Evolutionary conservation across 2,113 vertebrate species (phyloP), one percentile per base, ranked within the genome.

Genomic region (Otus sunia): DNA sequence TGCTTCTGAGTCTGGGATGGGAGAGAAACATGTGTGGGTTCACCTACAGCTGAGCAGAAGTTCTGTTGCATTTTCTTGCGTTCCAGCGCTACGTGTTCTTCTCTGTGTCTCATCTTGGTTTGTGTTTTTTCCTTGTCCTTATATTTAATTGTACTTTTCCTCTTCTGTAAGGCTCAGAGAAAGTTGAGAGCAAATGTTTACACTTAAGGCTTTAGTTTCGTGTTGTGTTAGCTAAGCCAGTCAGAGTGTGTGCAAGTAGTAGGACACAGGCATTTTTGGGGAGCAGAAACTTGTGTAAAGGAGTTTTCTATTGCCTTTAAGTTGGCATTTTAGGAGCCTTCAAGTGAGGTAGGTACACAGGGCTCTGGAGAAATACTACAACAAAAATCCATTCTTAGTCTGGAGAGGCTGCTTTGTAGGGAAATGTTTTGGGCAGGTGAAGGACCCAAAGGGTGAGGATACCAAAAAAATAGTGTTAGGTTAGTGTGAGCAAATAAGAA

Each of bases 191-290:
- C 30, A 67, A n/a, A 27, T 13, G 21, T 53, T 45, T 73, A 7
- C 10, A 0, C 30, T 56, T 13, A 6, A 11, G 52, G 22, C 39
- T 36, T 45, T 39, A 39, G 32, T 12, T 69, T 8, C 4, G 7
- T 18, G 5, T 58, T 23, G 32, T 15, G 36, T n/a, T 39, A 55
- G 43, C 52, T 56, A 39, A 34, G 60, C 29, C 52, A 49, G 22
- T 4, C 45, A 30, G 43, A 22, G 17, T 6, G 4, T 32, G 47
- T n/a, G 25, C 26, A 20, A 5, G 34, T 62, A 25, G 49, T 6
- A 10, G 62, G 37, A 36, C 26, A 8, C 11, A 1, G n/a, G 8
- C 6, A 0, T 23, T 55, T 41, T 12, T 21, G 11, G 8, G 21
- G 67, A 52, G 18, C 5, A n/a, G 19, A 37, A 55, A 32, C 39